phyloP scores from a whole-genome alignment of 2,888 invertebrate species.

The Euphydryas editha region DNA sequence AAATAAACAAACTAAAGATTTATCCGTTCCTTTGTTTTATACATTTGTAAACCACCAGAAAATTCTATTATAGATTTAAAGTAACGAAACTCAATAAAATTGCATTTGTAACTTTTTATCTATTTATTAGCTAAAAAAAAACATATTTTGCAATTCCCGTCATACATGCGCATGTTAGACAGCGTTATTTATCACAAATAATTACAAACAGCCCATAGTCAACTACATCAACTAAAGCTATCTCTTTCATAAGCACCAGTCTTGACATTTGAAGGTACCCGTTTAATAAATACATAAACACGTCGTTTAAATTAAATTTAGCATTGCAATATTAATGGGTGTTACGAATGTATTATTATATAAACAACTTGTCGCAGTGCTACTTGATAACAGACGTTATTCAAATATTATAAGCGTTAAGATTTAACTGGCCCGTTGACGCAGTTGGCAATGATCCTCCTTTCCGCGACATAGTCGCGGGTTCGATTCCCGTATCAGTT shows the following conservation, averaged over 20 bases:
- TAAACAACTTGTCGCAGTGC: slow-evolving; percentile 15
- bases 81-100: too few species aligned
- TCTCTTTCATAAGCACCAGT: slow-evolving; percentile 23
- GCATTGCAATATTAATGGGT: slow-evolving; percentile 42
- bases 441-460: too few species aligned
- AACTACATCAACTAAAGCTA: slow-evolving; percentile 28
- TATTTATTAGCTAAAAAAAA: too few species aligned
- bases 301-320: slow-evolving; percentile 45
- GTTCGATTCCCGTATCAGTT: too few species aligned
- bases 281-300: slow-evolving; percentile 40
- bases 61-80: too few species aligned
- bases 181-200: slow-evolving; percentile 4
- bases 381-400: not conserved
- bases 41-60: too few species aligned
- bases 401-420: not conserved
- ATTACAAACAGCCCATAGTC: slow-evolving; percentile 1
- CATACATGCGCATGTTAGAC: slow-evolving; percentile 6
- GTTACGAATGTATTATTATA: slow-evolving; percentile 26
- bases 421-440: not conserved
- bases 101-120: too few species aligned
- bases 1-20: too few species aligned
- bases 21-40: too few species aligned
- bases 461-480: too few species aligned
- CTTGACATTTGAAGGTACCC: slow-evolving; percentile 42
- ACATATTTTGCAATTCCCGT: too few species aligned